Base-by-base conservation (phyloP, 2,797 vertebrate genomes). In the Naso thynnoides region DNA sequence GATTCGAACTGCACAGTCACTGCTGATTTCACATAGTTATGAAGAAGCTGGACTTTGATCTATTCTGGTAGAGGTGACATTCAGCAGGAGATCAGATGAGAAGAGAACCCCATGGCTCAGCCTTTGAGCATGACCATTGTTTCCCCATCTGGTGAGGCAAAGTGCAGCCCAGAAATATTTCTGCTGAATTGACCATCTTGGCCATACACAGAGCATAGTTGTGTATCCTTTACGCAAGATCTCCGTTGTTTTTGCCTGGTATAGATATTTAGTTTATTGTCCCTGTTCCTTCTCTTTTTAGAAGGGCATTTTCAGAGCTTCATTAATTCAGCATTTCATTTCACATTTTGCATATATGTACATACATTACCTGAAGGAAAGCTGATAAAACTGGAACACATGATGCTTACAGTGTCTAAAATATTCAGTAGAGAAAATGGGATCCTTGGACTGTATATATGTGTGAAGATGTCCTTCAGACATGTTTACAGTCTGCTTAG, bases 21-120 rank as follows among this genome's bases (percentile, higher is more conserved):
- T 45, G 62, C 56, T 71, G 62, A 74, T 74, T 65, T 70, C 60
- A 45, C 36, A 24, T 33, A 15, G 58, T 48, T 73, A 33, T 29
- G 50, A 75, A 70, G 63, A 81, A 24, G 71, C 48, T 66, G 73
- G 68, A 49, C 74, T 91, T 88, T 88, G 60, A 85, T 88, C 85
- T 56, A 47, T 87, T 85, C 78, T 63, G 68, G 73, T 83, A 87
- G 87, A 92, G 92, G 93, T 94, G 94, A 94, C 93, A 91, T 94
- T 94, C 91, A 94, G 93, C 88, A 67, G 91, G 92, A 65, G 72
- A 80, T 75, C 86, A 87, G 87, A 90, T 88, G 87, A 90, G 88
- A 86, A 73, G 74, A 55, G 76, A 79, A 86, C 91, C 88, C 86
- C 70, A 52, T 33, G 53, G 87, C 63, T 92, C 83, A 89, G 82